A percentile compares a stretch with the other conserved stretches of the same genome.
These are phyloP conservation scores for Pandemis cinnamomeana DNA, from an alignment of 2,888 invertebrate genomes.

Conservation along the genomic window DNA sequence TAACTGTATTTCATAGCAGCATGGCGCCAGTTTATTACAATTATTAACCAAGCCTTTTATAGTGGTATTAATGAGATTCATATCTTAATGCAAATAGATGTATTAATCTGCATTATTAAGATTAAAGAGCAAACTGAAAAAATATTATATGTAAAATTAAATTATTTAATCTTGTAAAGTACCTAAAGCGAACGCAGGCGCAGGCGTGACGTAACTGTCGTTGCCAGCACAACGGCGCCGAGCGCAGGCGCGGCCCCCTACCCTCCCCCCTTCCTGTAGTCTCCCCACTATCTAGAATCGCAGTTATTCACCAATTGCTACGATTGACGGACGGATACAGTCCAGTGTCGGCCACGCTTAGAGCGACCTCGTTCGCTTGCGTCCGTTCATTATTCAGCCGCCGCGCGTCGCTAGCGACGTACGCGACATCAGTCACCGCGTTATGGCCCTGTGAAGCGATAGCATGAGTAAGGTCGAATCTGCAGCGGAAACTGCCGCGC, in stretches of 20 bases:
- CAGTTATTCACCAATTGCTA: slow-evolving; percentile 82
- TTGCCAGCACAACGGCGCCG: slow-evolving; percentile 83
- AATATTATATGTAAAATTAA: slow-evolving; percentile 5
- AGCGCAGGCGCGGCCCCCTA: slow-evolving; percentile 92
- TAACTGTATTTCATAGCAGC: neutral
- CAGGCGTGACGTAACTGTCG: slow-evolving; percentile 49
- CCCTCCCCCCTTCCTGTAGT: slow-evolving; percentile 89
- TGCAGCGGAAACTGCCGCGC: slow-evolving; percentile 74
- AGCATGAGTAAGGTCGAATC: slow-evolving; percentile 78
- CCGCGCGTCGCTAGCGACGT: slow-evolving; percentile 78
- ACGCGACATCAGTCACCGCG: slow-evolving; percentile 74
- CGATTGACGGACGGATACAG: slow-evolving; percentile 70
- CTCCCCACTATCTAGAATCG: slow-evolving; percentile 72
- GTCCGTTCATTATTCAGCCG: slow-evolving; percentile 81
- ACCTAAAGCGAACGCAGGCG: slow-evolving; percentile 87
- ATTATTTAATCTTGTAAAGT: slow-evolving; percentile 39
- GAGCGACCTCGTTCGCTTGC: slow-evolving; percentile 94
- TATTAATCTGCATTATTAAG: slow-evolving; percentile 1
- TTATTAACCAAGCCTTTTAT: neutral
- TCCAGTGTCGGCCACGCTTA: slow-evolving; percentile 79
- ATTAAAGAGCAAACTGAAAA: slow-evolving; percentile 3
- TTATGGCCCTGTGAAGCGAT: slow-evolving; percentile 81
- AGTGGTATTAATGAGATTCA: slow-evolving; percentile 1
- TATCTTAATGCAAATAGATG: slow-evolving; percentile 3
- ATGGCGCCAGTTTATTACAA: slow-evolving; percentile 6